Percentiles rank a stretch among this genome's conserved stretches.
phyloP scores from a whole-genome alignment of 1,140 invertebrate genomes.

The Drosophila malerkotliana region DNA sequence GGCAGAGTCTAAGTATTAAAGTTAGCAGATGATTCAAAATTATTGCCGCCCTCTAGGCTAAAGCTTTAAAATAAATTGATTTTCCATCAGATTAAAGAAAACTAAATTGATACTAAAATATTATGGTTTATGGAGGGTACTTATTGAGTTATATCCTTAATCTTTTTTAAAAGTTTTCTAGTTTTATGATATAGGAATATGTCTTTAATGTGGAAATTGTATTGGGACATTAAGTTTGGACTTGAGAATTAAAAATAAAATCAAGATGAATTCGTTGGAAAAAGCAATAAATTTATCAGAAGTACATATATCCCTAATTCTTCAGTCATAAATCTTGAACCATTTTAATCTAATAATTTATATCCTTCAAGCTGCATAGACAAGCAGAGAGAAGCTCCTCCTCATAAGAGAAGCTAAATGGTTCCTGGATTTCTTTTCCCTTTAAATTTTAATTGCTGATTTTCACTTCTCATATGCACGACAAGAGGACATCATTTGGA shows the following conservation, averaged over 20 bases:
- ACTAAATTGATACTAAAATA: not conserved
- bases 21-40: slow-evolving; percentile 1
- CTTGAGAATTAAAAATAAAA: too few species aligned
- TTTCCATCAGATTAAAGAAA: slow-evolving; percentile 8
- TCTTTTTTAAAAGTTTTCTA: not conserved
- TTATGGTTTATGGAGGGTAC: not conserved
- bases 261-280: too few species aligned
- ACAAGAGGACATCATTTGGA: slow-evolving; percentile 58
- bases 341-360: not conserved
- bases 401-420: not conserved
- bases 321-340: not conserved
- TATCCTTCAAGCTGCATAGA: not conserved
- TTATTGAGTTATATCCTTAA: not conserved
- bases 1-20: slow-evolving; percentile 22
- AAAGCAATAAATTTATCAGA: too few species aligned
- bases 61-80: slow-evolving; percentile 20
- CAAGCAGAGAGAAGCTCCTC: not conserved
- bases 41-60: slow-evolving; percentile 25
- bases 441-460: slow-evolving; percentile 53
- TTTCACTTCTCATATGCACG: slow-evolving; percentile 23
- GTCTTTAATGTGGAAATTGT: too few species aligned
- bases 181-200: too few species aligned
- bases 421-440: not conserved
- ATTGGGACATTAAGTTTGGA: too few species aligned
- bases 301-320: too few species aligned